Percentiles rank a stretch among this genome's conserved stretches.
phyloP scores from a whole-genome alignment of 2,113 vertebrate species.

The Climacteris rufus region DNA sequence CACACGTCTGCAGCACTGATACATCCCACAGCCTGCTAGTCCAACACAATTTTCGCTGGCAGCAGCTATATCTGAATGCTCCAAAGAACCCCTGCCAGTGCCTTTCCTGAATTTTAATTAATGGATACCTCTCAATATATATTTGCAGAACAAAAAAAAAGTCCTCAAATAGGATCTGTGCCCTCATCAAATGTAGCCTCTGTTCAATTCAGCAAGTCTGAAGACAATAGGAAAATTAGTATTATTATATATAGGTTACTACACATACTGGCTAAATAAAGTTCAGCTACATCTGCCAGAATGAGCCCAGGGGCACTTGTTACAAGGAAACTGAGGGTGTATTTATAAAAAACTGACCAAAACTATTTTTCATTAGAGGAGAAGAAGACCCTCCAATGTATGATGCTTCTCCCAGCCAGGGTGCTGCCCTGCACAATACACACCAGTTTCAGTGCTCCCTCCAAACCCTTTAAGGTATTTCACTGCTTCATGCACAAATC shows the following conservation, averaged over 20 bases:
- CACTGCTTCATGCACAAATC: neutral
- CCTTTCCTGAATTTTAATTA: conserved; percentile 26
- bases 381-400: neutral
- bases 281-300: neutral
- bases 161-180: neutral
- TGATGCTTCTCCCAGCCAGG: neutral
- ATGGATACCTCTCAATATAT: neutral
- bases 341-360: neutral
- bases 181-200: neutral
- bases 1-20: neutral
- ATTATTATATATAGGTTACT: neutral
- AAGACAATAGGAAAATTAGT: neutral
- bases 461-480: neutral
- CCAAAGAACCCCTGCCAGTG: neutral
- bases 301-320: neutral
- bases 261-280: neutral
- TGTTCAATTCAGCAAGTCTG: neutral
- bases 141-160: neutral
- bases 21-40: neutral
- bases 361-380: neutral
- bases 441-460: neutral
- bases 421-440: neutral
- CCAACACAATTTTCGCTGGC: neutral
- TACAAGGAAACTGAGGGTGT: neutral
- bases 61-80: neutral